phyloP scores from a whole-genome alignment of 2,113 vertebrate genomes.

The Colistium nudipinnis region DNA sequence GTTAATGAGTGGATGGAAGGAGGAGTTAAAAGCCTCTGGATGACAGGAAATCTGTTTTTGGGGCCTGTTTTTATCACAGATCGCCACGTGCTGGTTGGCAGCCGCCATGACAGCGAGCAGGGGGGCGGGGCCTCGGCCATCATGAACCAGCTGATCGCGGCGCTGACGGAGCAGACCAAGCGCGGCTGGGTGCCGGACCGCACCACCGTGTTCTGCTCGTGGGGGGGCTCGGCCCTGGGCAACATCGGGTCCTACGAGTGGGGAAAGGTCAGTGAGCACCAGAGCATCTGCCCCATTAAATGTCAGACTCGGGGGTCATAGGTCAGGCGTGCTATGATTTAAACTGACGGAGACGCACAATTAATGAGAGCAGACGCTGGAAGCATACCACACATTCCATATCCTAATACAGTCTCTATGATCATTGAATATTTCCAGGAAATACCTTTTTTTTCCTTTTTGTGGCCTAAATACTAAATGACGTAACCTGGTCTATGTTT shows the following conservation, averaged over 20 bases:
- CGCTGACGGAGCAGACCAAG: constrained; percentile 83
- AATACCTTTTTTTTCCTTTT: too few relatives aligned
- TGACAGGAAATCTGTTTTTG: too few relatives aligned
- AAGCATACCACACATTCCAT: background rate
- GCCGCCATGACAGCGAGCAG: constrained; percentile 80
- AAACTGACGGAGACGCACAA: background rate
- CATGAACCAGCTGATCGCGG: constrained; percentile 86
- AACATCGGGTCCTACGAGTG: constrained; percentile 94
- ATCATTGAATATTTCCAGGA: too few relatives aligned
- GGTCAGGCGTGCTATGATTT: constrained; percentile 1
- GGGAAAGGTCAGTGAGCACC: constrained; percentile 87
- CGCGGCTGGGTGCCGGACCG: constrained; percentile 89
- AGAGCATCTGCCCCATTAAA: constrained; percentile 28
- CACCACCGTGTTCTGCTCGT: constrained; percentile 90
- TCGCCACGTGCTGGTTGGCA: constrained; percentile 88
- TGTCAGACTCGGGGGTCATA: constrained; percentile 15
- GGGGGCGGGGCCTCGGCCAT: constrained; percentile 84
- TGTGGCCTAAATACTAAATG: too few relatives aligned
- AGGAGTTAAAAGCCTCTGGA: too few relatives aligned
- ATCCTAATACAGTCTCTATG: too few relatives aligned
- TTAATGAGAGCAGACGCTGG: background rate
- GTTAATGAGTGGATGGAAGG: background rate
- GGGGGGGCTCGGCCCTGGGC: constrained; percentile 88
- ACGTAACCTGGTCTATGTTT: too few relatives aligned
- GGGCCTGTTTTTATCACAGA: constrained; percentile 78